phyloP scores from a whole-genome alignment of 2,797 vertebrate genomes.

The Scolopax rusticola region DNA sequence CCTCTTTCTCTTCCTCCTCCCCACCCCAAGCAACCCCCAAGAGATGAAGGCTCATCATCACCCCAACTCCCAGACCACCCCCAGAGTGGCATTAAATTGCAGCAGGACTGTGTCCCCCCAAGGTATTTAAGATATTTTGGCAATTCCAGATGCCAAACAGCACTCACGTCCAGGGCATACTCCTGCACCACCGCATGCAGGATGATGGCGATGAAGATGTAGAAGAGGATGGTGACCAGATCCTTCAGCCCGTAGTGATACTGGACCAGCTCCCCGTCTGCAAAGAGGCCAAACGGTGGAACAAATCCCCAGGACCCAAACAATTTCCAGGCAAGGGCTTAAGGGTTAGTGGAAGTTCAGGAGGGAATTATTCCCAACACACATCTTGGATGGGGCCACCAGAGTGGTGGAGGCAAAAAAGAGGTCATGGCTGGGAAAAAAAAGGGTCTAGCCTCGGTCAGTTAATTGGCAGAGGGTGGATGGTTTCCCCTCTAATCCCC shows the following conservation, averaged over 20 bases:
- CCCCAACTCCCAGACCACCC: background rate
- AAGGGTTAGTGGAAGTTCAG: background rate
- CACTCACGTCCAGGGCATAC: slow-evolving; percentile 95
- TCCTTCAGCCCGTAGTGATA: slow-evolving; percentile 97
- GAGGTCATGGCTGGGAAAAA: background rate
- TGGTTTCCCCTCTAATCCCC: background rate
- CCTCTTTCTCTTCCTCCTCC: background rate
- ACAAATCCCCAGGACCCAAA: background rate
- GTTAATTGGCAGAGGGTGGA: background rate
- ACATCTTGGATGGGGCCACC: background rate
- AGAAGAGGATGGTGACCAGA: slow-evolving; percentile 93
- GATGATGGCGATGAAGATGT: slow-evolving; percentile 94
- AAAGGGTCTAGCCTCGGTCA: background rate
- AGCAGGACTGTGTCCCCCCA: rapidly evolving
- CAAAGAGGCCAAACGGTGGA: background rate
- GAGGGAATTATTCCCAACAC: background rate
- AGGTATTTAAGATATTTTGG: background rate
- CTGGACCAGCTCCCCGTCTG: slow-evolving; percentile 90
- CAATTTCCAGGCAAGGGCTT: background rate
- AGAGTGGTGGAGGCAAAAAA: background rate
- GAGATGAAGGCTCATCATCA: background rate
- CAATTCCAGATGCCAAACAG: rapidly evolving
- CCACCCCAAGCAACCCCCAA: background rate
- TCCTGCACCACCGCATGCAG: slow-evolving; percentile 97
- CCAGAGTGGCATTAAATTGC: background rate